These are phyloP conservation scores for Camponotus pennsylvanicus DNA, from an alignment of 1,140 invertebrate genomes.

Conservation along the genomic window DNA sequence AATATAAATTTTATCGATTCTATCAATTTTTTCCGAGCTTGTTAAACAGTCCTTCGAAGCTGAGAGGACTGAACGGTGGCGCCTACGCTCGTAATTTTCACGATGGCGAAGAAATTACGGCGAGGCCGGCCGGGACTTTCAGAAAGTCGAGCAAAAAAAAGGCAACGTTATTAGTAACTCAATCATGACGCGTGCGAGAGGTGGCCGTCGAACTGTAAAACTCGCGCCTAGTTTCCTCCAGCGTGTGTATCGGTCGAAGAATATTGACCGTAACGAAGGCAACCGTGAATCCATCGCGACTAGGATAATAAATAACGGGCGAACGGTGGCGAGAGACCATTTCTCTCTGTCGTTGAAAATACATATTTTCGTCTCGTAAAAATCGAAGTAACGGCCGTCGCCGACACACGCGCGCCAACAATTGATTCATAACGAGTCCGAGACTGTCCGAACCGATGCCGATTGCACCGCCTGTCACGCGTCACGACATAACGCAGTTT, in stretches of 20 bases:
- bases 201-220: constrained; percentile 6
- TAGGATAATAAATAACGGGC: constrained; percentile 30
- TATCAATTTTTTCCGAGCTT: constrained; percentile 20
- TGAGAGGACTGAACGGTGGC: constrained; percentile 11
- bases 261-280: constrained; percentile 43
- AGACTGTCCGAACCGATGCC: constrained; percentile 42
- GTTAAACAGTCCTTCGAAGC: constrained; percentile 28
- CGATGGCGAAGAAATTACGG: constrained; percentile 63
- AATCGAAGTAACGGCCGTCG: constrained; percentile 39
- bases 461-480: neutral
- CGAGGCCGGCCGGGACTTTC: constrained; percentile 55
- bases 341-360: neutral
- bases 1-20: constrained; percentile 4
- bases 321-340: neutral
- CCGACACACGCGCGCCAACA: constrained; percentile 44
- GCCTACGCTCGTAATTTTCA: constrained; percentile 71
- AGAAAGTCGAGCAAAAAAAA: constrained; percentile 66
- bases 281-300: constrained; percentile 29
- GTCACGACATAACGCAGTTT: constrained; percentile 26
- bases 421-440: constrained; percentile 55
- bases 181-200: constrained; percentile 51
- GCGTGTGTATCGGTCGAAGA: neutral
- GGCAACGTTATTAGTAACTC: constrained; percentile 69
- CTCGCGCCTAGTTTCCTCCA: constrained; percentile 17
- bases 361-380: constrained; percentile 33